These are phyloP conservation scores for Clunio marinus DNA, from an alignment of 2,888 invertebrate genomes.

Conservation along the genomic window DNA sequence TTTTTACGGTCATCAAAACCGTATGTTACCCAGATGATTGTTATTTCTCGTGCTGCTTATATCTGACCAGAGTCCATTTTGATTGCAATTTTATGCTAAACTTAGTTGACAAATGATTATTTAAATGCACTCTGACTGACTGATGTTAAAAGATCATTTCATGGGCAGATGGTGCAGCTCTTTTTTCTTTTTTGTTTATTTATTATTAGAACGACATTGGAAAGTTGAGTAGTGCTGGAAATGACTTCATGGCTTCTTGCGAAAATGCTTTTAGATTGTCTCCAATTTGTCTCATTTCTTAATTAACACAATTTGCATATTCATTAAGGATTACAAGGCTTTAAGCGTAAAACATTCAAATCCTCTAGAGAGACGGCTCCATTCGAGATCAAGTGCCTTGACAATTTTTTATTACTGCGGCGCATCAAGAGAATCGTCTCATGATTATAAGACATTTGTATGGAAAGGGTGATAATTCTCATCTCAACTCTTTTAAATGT, in stretches of 20 bases:
- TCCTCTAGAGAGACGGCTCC: constrained; percentile 10
- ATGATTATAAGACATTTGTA: constrained; percentile 34
- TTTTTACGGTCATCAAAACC: constrained; percentile 6
- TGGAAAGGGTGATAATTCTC: constrained; percentile 33
- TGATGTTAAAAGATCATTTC: background rate
- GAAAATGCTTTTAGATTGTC: background rate
- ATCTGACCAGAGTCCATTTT: constrained; percentile 29
- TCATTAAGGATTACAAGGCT: constrained; percentile 32
- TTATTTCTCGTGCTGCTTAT: background rate
- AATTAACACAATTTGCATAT: constrained; percentile 37
- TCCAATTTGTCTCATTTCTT: constrained; percentile 36
- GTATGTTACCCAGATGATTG: constrained; percentile 1
- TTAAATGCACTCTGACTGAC: constrained; percentile 28
- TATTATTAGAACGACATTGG: too few relatives aligned
- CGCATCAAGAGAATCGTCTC: background rate
- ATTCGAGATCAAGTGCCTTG: background rate
- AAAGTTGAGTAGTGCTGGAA: background rate
- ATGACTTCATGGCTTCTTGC: background rate
- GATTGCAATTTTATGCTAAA: constrained; percentile 33
- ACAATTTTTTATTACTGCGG: background rate
- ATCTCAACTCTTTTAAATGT: constrained; percentile 1
- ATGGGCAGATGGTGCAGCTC: constrained; percentile 14
- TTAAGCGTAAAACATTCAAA: background rate
- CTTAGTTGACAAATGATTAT: constrained; percentile 33
- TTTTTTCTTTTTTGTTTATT: too few relatives aligned